Evolutionary conservation across 2,888 invertebrate genomes (phyloP).

Genomic region (Philereme transversata): DNA sequence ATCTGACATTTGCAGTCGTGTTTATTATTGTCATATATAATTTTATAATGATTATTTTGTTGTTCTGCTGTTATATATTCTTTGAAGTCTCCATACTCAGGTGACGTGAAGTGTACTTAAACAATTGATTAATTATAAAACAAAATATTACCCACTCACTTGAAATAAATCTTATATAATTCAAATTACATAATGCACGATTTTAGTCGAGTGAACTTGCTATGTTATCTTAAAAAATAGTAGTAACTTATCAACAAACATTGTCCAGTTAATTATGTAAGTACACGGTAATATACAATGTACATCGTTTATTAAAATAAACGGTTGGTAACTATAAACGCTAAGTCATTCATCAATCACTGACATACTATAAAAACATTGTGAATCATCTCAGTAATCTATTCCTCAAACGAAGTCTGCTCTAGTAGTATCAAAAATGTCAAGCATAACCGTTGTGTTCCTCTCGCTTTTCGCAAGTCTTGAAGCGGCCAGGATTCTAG

Average conservation of each 20-base stretch:
- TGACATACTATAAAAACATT: background rate
- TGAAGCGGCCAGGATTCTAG: conserved; percentile 42
- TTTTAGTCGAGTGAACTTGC: background rate
- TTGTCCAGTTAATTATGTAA: background rate
- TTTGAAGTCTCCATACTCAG: too few relatives aligned
- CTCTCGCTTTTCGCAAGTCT: background rate
- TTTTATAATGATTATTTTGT: background rate
- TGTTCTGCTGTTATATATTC: background rate
- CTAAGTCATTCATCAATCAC: background rate
- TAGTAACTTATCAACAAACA: too few relatives aligned
- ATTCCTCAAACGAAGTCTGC: background rate
- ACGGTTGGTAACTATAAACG: background rate
- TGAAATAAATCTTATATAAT: too few relatives aligned
- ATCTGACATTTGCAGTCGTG: background rate
- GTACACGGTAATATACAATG: background rate
- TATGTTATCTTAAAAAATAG: background rate
- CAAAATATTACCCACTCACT: too few relatives aligned
- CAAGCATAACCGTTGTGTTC: background rate
- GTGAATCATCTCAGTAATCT: background rate
- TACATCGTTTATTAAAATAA: background rate
- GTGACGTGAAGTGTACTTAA: too few relatives aligned
- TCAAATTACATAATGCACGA: too few relatives aligned
- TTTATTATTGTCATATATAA: background rate
- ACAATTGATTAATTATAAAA: too few relatives aligned
- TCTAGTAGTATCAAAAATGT: background rate